Conservation (phyloP, 2,888 invertebrate species). For the Erynnis tages region DNA sequence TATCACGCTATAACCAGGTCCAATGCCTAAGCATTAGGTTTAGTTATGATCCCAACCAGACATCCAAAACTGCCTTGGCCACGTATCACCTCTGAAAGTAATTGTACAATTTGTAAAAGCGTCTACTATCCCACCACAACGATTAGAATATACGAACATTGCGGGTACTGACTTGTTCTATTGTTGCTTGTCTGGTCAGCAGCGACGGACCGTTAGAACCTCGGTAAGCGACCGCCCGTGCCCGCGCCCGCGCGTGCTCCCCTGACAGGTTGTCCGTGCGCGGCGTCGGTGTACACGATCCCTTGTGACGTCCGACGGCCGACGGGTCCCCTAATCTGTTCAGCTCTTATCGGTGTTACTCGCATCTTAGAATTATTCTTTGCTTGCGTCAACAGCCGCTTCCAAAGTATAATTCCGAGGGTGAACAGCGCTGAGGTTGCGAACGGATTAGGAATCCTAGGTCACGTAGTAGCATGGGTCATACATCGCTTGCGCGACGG, state of each 20-base stretch:
- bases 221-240: constrained; percentile 75
- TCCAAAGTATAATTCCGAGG: constrained; percentile 28
- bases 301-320: constrained; percentile 78
- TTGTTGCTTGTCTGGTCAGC: constrained; percentile 80
- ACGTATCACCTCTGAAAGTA: constrained; percentile 22
- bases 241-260: constrained; percentile 63
- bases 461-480: constrained; percentile 79
- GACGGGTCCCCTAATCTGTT: constrained; percentile 42
- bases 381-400: constrained; percentile 24
- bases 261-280: constrained; percentile 57
- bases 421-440: constrained; percentile 33
- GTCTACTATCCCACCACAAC: constrained; percentile 48
- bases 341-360: constrained; percentile 26
- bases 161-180: constrained; percentile 77
- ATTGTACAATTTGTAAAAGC: constrained; percentile 29
- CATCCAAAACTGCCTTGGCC: constrained; percentile 18
- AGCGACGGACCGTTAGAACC: constrained; percentile 80
- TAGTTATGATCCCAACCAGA: constrained; percentile 9
- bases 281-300: constrained; percentile 67
- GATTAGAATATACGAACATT: constrained; percentile 59
- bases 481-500: constrained; percentile 80
- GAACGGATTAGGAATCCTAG: constrained; percentile 44
- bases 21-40: constrained; percentile 16
- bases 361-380: constrained; percentile 30
- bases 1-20: constrained; percentile 17